Conservation (phyloP, 1,140 invertebrate genomes). For the Drosophila rhopaloa region DNA sequence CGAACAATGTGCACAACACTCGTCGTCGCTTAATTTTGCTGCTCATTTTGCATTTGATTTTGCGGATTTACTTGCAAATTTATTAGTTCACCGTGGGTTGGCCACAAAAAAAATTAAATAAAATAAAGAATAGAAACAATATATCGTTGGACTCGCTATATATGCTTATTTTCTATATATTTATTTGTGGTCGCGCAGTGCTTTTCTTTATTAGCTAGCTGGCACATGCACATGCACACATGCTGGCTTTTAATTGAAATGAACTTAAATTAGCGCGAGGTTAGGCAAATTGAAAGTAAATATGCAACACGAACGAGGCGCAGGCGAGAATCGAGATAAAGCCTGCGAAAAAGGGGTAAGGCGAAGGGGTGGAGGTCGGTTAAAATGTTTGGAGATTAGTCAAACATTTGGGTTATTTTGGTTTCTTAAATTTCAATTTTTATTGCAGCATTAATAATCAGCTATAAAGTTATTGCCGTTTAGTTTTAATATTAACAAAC, state of each 20-base stretch:
- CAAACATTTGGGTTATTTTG: not conserved
- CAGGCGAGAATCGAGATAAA: constrained; percentile 1
- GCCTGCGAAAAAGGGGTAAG: not conserved
- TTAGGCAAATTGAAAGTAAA: constrained; percentile 79
- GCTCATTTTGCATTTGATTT: constrained; percentile 65
- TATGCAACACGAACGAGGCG: constrained; percentile 36
- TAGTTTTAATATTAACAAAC: too few relatives aligned
- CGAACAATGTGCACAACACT: constrained; percentile 25
- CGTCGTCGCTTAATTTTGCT: constrained; percentile 8
- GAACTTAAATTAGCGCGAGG: constrained; percentile 82
- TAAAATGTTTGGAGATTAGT: not conserved
- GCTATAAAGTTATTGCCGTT: too few relatives aligned
- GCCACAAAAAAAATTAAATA: not conserved
- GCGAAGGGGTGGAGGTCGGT: not conserved
- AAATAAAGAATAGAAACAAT: not conserved
- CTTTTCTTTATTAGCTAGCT: constrained; percentile 56
- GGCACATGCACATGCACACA: constrained; percentile 36
- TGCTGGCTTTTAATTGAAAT: constrained; percentile 77
- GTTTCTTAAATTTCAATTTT: too few relatives aligned
- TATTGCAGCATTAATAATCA: too few relatives aligned
- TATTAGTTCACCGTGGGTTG: constrained; percentile 34
- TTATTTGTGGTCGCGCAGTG: constrained; percentile 15
- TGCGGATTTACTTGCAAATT: constrained; percentile 24
- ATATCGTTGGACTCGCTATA: constrained; percentile 38
- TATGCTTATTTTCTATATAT: constrained; percentile 41